Conservation (phyloP, 1,140 invertebrate genomes). For the Euglossa dilemma region DNA sequence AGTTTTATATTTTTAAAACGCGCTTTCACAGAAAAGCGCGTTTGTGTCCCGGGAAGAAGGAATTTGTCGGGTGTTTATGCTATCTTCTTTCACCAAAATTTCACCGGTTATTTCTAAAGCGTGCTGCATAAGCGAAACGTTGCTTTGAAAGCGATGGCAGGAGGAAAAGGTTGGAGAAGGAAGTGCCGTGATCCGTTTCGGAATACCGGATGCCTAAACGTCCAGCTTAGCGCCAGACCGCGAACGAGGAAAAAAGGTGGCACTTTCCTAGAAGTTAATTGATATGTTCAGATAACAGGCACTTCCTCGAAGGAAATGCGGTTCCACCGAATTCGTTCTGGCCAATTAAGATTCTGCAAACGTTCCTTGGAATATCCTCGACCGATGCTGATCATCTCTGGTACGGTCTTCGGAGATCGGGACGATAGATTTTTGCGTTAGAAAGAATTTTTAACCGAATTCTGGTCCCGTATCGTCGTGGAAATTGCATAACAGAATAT, state of each 20-base stretch:
- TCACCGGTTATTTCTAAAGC: no score
- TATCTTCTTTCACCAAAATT: no score
- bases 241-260: constrained; percentile 7
- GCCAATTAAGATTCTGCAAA: constrained; percentile 37
- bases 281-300: constrained; percentile 43
- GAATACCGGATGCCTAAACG: not conserved
- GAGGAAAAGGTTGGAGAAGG: not conserved
- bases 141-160: not conserved
- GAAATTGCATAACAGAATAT: not conserved
- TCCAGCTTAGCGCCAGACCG: not conserved
- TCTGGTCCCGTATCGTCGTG: not conserved
- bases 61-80: no score
- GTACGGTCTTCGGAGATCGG: constrained; percentile 24
- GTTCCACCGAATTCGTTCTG: constrained; percentile 19
- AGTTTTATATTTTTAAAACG: no score
- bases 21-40: no score
- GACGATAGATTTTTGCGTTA: no score
- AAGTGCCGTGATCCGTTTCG: not conserved
- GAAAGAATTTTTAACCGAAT: not conserved
- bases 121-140: no score
- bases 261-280: constrained; percentile 24
- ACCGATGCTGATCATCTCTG: constrained; percentile 32
- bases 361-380: constrained; percentile 1
- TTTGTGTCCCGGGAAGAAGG: no score
- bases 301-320: constrained; percentile 26